phyloP scores from a whole-genome alignment of 2,888 invertebrate genomes.

The Conus canariensis region DNA sequence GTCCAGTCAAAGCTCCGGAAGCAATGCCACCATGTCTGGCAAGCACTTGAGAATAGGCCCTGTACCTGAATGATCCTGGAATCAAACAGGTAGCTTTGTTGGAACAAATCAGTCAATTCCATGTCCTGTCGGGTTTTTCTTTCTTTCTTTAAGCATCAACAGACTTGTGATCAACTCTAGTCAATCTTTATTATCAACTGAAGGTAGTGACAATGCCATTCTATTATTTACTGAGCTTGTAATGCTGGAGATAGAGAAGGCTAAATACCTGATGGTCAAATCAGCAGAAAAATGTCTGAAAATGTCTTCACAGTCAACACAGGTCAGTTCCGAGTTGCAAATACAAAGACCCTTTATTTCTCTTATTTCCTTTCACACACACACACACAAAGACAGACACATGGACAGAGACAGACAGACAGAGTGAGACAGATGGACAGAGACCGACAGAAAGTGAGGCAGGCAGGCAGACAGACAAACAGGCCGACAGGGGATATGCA shows the following conservation, averaged over 20 bases:
- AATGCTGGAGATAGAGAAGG: not conserved
- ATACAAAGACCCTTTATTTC: not conserved
- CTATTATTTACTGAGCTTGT: not conserved
- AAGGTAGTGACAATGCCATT: not conserved
- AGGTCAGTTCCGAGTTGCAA: too few species aligned
- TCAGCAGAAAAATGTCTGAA: too few species aligned
- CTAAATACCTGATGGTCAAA: too few species aligned
- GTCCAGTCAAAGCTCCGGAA: not conserved
- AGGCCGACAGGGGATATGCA: too few species aligned
- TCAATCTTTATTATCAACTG: not conserved
- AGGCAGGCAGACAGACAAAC: too few species aligned
- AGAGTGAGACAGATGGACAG: too few species aligned
- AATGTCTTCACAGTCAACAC: too few species aligned
- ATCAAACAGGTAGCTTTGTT: slow-evolving; percentile 24
- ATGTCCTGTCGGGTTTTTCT: not conserved
- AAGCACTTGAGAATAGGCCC: not conserved
- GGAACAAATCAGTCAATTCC: slow-evolving; percentile 22
- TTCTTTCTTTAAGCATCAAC: not conserved
- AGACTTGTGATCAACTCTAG: not conserved
- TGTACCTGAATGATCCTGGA: slow-evolving; percentile 22
- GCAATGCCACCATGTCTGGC: not conserved
- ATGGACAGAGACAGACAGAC: too few species aligned
- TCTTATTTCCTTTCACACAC: not conserved
- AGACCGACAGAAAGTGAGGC: too few species aligned
- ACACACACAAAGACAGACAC: too few species aligned